Base-by-base conservation (phyloP, 92 coral and sea anemone species). In the Umimayanthus kanabou region DNA sequence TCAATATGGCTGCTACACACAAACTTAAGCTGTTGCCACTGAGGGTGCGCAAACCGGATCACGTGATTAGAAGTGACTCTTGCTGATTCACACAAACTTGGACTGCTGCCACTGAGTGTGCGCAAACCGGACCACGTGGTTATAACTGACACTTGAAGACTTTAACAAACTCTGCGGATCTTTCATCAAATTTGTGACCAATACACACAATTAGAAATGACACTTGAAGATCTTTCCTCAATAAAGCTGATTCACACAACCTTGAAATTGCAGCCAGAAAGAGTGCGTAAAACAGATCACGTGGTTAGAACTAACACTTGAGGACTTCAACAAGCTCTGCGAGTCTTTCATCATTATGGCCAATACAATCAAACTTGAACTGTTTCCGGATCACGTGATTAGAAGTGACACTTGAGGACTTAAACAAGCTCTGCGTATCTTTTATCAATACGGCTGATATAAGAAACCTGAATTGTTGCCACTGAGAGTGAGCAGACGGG, bases 31-130 rank as follows among this genome's bases (percentile, higher is more conserved):
- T 86, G 67, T 88, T 89, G 66, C 99, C 99, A 43, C 89, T 93
- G 45, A 91, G 90, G 91, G 91, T 97, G 76, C 93, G 93, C 72
- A 95, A 91, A 88, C 99, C 99, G 7, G 61, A 76, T n/a, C n/a
- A n/a, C n/a, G n/a, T n/a, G n/a, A n/a, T n/a, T n/a, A n/a, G n/a
- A n/a, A n/a, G n/a, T n/a, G n/a, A n/a, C n/a, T n/a, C n/a, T n/a
- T n/a, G 81, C 95, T 28, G 77, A 77, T 7, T 83, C 92, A 4
- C 80, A 89, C 8, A 75, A 90, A 57, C 76, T 97, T 71, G 80
- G 92, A 9, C 81, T 86, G 67, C 89, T 89, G 66, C 99, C 99
- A 43, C 89, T 93, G 45, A 91, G 89, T 91, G 91, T 97, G 76
- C 93, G 93, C 72, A 95, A 91, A 88, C 99, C 99, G 8, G 61